These are phyloP conservation scores for Pomacea maculata DNA, from an alignment of 1,140 invertebrate species.

Conservation along the genomic window DNA sequence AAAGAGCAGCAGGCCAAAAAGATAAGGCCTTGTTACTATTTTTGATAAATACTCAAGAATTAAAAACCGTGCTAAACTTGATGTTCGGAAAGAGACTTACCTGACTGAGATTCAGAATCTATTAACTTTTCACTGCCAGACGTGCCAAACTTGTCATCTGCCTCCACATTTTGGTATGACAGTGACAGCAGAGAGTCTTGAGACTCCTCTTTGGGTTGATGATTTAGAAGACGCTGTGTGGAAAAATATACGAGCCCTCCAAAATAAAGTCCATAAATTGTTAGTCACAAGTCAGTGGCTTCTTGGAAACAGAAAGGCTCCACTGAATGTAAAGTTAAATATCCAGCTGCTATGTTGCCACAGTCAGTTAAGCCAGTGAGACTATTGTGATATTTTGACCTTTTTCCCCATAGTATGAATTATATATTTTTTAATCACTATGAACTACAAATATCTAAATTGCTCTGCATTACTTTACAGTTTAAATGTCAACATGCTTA, in stretches of 20 bases:
- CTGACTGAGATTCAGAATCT: conserved; percentile 24
- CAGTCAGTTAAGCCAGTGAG: background rate
- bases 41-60: too few species aligned
- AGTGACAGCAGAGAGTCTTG: conserved; percentile 16
- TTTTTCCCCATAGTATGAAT: background rate
- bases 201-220: conserved; percentile 22
- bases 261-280: background rate
- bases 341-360: background rate
- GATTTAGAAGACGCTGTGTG: conserved; percentile 8
- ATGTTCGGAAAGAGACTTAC: background rate
- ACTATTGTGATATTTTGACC: background rate
- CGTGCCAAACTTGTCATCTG: conserved; percentile 16
- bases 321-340: too few species aligned
- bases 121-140: conserved; percentile 20
- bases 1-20: too few species aligned
- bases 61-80: too few species aligned
- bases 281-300: background rate
- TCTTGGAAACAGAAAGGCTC: background rate
- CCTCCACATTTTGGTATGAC: conserved; percentile 13
- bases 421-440: too few species aligned
- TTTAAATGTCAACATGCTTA: too few species aligned
- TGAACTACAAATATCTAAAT: too few species aligned
- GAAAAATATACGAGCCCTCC: background rate
- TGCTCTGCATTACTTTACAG: too few species aligned
- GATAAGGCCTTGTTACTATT: too few species aligned